A percentile compares a stretch with the other conserved stretches of the same genome.
Conservation (phyloP, 2,888 invertebrate species). For the Dryadula phaetusa region DNA sequence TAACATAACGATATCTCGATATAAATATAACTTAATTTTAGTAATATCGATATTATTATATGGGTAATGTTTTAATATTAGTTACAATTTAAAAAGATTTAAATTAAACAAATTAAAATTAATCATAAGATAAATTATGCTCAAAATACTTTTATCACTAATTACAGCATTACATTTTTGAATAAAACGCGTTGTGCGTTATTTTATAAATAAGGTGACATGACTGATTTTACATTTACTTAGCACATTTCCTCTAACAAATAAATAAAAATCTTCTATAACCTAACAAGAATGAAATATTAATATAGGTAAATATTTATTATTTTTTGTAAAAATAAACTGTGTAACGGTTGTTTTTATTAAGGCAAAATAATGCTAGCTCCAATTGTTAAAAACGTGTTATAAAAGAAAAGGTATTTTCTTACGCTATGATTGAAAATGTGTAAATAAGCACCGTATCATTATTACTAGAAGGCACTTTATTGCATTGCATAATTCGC, state of each 20-base stretch:
- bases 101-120: not conserved
- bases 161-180: conserved; percentile 7
- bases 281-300: not conserved
- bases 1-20: not conserved
- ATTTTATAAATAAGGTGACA: not conserved
- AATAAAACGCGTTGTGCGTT: not conserved
- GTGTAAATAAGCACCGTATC: conserved; percentile 10
- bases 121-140: conserved; percentile 2
- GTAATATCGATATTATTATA: not conserved
- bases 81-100: not conserved
- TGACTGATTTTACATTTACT: not conserved
- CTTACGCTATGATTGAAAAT: not conserved
- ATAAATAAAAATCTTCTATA: not conserved
- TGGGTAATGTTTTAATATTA: not conserved
- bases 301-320: not conserved
- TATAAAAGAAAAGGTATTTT: conserved; percentile 2
- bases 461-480: conserved; percentile 42
- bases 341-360: not conserved
- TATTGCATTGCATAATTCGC: conserved; percentile 60
- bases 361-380: not conserved
- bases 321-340: conserved; percentile 1
- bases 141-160: conserved; percentile 9
- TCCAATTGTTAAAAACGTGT: not conserved
- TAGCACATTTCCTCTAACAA: not conserved
- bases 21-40: not conserved